A percentile compares a stretch with the other conserved stretches of the same genome.
These are phyloP conservation scores for Mamestra configurata DNA, from an alignment of 1,140 invertebrate species.

Conservation along the genomic window DNA sequence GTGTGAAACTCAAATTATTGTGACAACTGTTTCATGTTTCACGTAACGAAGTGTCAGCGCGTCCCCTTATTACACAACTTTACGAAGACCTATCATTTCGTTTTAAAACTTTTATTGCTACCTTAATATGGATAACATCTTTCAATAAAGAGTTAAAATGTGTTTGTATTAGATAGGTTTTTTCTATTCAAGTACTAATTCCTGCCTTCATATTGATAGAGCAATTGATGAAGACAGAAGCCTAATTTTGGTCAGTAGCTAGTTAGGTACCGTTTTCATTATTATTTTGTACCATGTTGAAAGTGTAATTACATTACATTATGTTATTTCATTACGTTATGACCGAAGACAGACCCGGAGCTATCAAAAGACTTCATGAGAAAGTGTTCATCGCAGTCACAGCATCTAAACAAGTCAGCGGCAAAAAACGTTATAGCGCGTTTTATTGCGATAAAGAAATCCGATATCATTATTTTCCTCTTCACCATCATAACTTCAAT, in stretches of 20 bases:
- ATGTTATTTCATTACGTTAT: neutral
- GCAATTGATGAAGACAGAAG: too few relatives aligned
- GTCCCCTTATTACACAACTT: conserved; percentile 43
- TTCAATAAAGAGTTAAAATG: conserved; percentile 18
- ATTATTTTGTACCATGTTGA: neutral
- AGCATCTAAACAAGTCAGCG: neutral
- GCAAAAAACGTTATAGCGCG: conserved; percentile 8
- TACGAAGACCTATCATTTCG: conserved; percentile 48
- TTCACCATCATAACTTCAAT: conserved; percentile 34
- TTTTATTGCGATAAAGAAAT: conserved; percentile 38
- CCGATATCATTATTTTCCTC: conserved; percentile 20
- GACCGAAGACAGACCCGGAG: neutral
- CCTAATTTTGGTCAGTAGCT: too few relatives aligned
- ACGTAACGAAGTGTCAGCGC: conserved; percentile 48
- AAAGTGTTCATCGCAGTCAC: conserved; percentile 5
- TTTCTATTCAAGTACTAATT: too few relatives aligned
- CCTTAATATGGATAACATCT: conserved; percentile 7
- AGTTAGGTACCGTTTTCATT: neutral
- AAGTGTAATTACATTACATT: neutral
- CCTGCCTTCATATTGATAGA: too few relatives aligned
- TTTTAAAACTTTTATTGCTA: conserved; percentile 44
- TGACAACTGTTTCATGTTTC: conserved; percentile 56
- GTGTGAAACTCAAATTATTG: conserved; percentile 59
- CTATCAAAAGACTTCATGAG: conserved; percentile 1
- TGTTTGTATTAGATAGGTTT: neutral